Base-by-base conservation (phyloP, 2,797 vertebrate genomes). In the Melanotaenia boesemani region DNA sequence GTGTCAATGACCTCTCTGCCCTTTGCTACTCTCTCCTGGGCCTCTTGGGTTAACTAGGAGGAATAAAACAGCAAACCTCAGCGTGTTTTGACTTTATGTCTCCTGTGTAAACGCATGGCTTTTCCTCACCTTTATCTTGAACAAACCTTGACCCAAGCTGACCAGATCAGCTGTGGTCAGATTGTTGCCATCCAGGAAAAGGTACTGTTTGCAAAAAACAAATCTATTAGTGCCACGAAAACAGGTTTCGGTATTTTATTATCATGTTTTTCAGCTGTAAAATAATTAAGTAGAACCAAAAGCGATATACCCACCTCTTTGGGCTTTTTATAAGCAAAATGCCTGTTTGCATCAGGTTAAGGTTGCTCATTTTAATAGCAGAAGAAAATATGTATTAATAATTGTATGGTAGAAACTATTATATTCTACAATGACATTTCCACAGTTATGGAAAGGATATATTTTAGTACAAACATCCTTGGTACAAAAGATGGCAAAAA, bases 91-190 rank as follows among this genome's bases (percentile, higher is more conserved):
- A 39, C 3, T 20, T 54, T 41, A 1, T 20, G 0, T 41, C 48
- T 60, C n/a, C 10, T 39, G 18, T 18, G 37, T n/a, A 6, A 37
- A 15, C 3, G 12, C 6, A 10, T 1, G 18, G 28, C 8, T 3
- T 39, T 65, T 24, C 9, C 56, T 62, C 59, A 90, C 88, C 82
- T 85, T 86, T 62, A 90, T 80, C 63, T 85, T 77, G 46, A 75
- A 41, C n/a, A 61, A 39, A n/a, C 58, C 36, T 61, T 39, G n/a
- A 24, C 58, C 58, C 58, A 39, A n/a, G 10, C 34, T 22, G 58
- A 61, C 34, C 58, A 61, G 32, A 37, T 39, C 58, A 39, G 58
- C 58, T 39, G 58, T 61, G n/a, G 58, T 61, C 18, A 61, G 58
- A 24, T 4, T 24, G 58, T 24, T 61, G n/a, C 58, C 58, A 22